Evolutionary conservation across 2,113 vertebrate species (phyloP).

Genomic region (Alosa alosa): DNA sequence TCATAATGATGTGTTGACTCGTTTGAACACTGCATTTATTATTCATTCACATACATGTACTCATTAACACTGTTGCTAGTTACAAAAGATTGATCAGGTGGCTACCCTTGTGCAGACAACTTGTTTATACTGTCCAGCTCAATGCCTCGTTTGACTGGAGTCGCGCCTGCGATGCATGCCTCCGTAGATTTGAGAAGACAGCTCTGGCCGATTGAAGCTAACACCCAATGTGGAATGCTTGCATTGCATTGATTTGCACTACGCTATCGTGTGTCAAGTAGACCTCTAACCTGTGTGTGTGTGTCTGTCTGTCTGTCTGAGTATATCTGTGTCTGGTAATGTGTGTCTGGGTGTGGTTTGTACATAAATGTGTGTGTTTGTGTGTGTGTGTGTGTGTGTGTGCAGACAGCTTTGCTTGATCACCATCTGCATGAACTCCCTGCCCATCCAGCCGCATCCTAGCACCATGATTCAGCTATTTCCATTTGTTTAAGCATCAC

Average conservation of each 20-base stretch:
- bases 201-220: neutral
- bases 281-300: neutral
- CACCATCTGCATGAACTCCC: constrained; percentile 8
- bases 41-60: neutral
- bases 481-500: constrained; percentile 8
- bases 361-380: neutral
- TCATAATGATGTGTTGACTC: no score
- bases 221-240: neutral
- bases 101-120: neutral
- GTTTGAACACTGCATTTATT: no score
- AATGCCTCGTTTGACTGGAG: neutral
- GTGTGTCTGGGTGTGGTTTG: neutral
- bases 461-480: neutral
- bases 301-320: neutral
- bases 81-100: no score
- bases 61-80: neutral
- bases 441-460: neutral
- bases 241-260: neutral
- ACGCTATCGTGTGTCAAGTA: neutral
- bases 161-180: neutral
- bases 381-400: neutral
- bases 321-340: no score
- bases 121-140: neutral
- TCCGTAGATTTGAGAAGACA: neutral
- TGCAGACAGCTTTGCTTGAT: neutral